Conservation (phyloP, 2,888 invertebrate species). For the Drosophila mulleri region DNA sequence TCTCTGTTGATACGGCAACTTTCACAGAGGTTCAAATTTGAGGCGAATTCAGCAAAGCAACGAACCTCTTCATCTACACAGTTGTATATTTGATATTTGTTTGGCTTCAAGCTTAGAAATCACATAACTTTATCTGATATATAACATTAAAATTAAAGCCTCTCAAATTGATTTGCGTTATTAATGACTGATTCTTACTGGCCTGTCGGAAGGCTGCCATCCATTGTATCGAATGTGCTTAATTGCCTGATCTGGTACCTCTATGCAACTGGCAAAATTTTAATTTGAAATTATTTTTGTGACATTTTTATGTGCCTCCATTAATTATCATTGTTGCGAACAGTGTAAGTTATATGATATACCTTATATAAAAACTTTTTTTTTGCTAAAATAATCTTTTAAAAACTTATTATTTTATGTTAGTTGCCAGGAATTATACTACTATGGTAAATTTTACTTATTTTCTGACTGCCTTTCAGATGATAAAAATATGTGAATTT, state of each 20-base stretch:
- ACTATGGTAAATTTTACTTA: too few species aligned
- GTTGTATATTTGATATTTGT: background rate
- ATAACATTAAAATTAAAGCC: background rate
- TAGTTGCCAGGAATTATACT: too few species aligned
- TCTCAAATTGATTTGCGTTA: background rate
- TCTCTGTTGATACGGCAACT: slow-evolving; percentile 12
- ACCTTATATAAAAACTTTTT: too few species aligned
- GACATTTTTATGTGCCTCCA: too few species aligned
- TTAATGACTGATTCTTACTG: background rate
- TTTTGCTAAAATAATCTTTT: too few species aligned
- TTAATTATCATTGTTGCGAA: too few species aligned
- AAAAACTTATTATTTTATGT: too few species aligned
- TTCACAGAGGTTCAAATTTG: background rate
- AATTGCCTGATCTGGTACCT: background rate
- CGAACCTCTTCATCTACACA: background rate
- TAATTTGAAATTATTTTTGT: background rate
- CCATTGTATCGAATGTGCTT: too few species aligned
- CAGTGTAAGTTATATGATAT: too few species aligned
- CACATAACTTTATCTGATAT: background rate
- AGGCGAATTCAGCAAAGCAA: background rate
- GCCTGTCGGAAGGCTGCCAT: too few species aligned
- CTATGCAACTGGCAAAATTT: background rate
- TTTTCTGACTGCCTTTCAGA: too few species aligned
- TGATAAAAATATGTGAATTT: background rate
- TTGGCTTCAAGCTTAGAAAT: too few species aligned